Evolutionary conservation across 2,888 invertebrate genomes (phyloP), one percentile per base, ranked within the genome.

Genomic region (Matsumyia berberina): DNA sequence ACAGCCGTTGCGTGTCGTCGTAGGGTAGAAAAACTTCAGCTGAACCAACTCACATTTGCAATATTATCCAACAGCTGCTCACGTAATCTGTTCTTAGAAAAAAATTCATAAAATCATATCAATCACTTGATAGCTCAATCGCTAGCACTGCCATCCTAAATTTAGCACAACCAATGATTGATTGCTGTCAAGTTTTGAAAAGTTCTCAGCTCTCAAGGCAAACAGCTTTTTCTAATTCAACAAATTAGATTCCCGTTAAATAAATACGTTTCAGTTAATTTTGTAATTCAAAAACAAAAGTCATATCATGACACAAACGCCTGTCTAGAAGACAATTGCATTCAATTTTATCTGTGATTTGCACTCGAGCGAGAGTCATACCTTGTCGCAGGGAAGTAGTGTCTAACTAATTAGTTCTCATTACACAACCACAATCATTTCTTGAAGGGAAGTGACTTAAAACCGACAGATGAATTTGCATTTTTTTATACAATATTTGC

Each of bases 261-360:
- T 42, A 42, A 44, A 60, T 33, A 44, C 15, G 33, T 15, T 33
- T 11, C 5, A 17, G n/a, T 33, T 42, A 15, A 60, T 60, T n/a
- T 62, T 46, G 7, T 5, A 17, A 44, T 62, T 44, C 24, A 58
- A 42, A 44, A 39, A 24, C 44, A 19, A 24, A 24, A 24, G 24
- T 24, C 19, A 17, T 12, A n/a, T 12, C 55, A 19, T 12, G 46
- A 46, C 37, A 58, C 58, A 57, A 44, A 24, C 24, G 24, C 31
- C 35, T 17, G 19, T 33, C 62, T 46, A 11, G 11, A 37, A 33
- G 19, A 39, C 46, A 49, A 49, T 70, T 55, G 58, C 29, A 49
- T 29, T 17, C 49, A 37, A 46, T 58, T 49, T 58, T 70, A 70
- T 70, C 58, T 49, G 15, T 17, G 49, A 70, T 70, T 12, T 33